Percentiles rank a stretch among this genome's conserved stretches.
These are phyloP conservation scores for Dendropsophus ebraccatus DNA, from an alignment of 2,113 vertebrate species.

Conservation along the genomic window DNA sequence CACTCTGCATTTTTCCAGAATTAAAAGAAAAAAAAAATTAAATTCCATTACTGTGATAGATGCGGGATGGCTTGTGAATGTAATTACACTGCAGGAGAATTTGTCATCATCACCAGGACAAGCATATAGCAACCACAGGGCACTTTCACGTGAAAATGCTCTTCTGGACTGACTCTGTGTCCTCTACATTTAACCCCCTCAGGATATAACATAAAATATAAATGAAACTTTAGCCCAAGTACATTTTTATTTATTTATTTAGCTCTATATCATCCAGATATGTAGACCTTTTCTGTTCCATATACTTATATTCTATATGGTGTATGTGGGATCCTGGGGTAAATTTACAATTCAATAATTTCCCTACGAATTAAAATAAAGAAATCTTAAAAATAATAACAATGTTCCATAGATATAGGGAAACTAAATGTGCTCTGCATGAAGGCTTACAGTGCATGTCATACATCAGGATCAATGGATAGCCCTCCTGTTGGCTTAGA, in stretches of 20 bases:
- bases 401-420: too few relatives aligned
- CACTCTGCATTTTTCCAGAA: slow-evolving; percentile 48
- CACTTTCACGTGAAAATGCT: slow-evolving; percentile 46
- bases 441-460: not conserved
- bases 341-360: too few relatives aligned
- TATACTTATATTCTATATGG: too few relatives aligned
- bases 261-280: not conserved
- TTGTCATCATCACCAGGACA: slow-evolving; percentile 58
- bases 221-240: not conserved
- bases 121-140: slow-evolving; percentile 47
- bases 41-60: slow-evolving; percentile 57
- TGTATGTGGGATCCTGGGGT: too few relatives aligned
- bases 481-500: not conserved
- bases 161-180: slow-evolving; percentile 26
- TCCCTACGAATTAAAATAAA: too few relatives aligned
- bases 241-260: not conserved
- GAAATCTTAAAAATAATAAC: too few relatives aligned
- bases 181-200: not conserved
- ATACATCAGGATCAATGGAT: not conserved
- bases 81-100: slow-evolving; percentile 55
- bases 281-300: not conserved
- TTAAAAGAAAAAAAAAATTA: slow-evolving; percentile 50
- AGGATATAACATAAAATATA: not conserved
- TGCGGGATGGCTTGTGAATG: slow-evolving; percentile 51
- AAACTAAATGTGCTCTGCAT: too few relatives aligned